phyloP scores from a whole-genome alignment of 2,113 vertebrate genomes.

The Eulacestoma nigropectus region DNA sequence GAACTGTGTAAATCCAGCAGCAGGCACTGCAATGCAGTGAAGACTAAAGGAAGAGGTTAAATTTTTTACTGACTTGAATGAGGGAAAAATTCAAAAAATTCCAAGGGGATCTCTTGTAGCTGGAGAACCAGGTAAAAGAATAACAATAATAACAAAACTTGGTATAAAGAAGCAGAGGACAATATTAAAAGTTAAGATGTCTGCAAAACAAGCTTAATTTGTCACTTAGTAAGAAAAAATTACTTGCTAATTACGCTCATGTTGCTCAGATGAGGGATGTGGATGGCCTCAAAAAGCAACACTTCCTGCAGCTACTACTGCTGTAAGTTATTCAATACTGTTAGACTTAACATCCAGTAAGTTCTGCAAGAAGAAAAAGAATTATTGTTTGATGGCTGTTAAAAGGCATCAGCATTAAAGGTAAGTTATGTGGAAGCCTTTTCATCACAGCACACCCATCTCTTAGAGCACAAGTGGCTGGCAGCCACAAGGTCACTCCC shows the following conservation, averaged over 20 bases:
- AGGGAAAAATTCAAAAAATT: background rate
- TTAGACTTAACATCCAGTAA: background rate
- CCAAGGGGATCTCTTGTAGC: background rate
- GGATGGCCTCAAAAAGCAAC: constrained; percentile 3
- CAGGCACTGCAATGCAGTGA: background rate
- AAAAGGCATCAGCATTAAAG: background rate
- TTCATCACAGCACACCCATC: background rate
- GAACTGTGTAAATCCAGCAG: background rate
- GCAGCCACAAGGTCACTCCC: background rate
- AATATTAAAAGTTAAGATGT: background rate
- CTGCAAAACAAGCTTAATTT: background rate
- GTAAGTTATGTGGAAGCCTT: background rate
- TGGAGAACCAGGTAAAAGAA: background rate
- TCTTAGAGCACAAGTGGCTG: background rate
- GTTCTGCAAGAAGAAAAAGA: background rate
- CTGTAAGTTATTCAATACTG: background rate
- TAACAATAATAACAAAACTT: background rate
- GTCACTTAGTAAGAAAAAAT: background rate
- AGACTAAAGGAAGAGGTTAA: background rate
- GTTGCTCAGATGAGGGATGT: background rate
- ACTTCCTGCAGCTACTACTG: background rate
- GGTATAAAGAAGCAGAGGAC: background rate
- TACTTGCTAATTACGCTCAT: background rate
- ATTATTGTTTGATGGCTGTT: background rate
- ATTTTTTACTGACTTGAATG: background rate